Conservation (phyloP, 1,140 invertebrate genomes). For the Aphis craccivora region DNA sequence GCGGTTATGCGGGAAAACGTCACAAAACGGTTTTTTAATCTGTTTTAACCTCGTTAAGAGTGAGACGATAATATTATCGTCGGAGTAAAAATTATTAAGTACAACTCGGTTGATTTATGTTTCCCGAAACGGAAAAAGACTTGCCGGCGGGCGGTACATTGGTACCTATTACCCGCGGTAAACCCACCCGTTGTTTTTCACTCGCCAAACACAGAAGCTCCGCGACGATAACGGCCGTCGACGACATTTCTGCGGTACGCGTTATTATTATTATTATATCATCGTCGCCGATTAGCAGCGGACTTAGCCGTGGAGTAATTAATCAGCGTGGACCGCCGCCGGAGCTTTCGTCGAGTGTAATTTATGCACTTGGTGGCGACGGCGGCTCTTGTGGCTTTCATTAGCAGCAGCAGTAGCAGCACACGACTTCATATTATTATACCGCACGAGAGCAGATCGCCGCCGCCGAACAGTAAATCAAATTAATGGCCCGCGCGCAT, state of each 20-base stretch:
- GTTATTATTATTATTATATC: not conserved
- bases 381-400: constrained; percentile 26
- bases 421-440: not conserved
- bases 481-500: constrained; percentile 51
- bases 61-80: not conserved
- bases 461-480: constrained; percentile 45
- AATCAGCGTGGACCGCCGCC: constrained; percentile 26
- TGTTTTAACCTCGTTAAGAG: constrained; percentile 5
- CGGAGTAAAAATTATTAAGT: not conserved
- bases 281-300: not conserved
- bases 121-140: not conserved
- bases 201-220: not conserved
- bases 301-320: constrained; percentile 31
- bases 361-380: constrained; percentile 30
- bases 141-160: too few relatives aligned
- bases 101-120: not conserved
- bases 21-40: not conserved
- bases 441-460: not conserved
- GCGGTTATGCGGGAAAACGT: not conserved
- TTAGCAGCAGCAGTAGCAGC: constrained; percentile 23
- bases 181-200: not conserved
- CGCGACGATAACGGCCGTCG: not conserved
- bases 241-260: not conserved
- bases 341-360: constrained; percentile 20
- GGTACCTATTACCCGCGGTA: not conserved